Percentiles rank a stretch among this genome's conserved stretches.
These are phyloP conservation scores for Coracias cyanogaster DNA, from an alignment of 2,797 vertebrate species.

Conservation along the genomic window DNA sequence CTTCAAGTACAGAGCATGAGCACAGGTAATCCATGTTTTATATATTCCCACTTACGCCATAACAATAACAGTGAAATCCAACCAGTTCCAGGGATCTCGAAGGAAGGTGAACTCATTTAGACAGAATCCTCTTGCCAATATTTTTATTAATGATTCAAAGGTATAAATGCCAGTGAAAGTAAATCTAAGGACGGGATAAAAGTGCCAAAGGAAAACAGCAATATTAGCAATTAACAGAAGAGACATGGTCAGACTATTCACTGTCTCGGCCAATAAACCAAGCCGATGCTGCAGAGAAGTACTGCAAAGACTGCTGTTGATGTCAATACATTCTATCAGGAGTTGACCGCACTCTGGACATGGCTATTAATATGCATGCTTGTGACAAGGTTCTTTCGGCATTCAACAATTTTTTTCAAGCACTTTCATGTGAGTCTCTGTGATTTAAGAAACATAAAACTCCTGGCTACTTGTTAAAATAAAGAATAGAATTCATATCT, in stretches of 20 bases:
- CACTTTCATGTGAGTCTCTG: not conserved
- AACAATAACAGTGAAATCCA: conserved; percentile 92
- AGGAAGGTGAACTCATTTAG: conserved; percentile 91
- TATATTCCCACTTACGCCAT: conserved; percentile 88
- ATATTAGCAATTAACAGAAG: not conserved
- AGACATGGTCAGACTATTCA: not conserved
- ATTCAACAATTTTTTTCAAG: not conserved
- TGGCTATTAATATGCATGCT: accelerated
- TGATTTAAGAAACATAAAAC: not conserved
- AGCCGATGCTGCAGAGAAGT: not conserved
- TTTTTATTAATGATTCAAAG: conserved; percentile 93
- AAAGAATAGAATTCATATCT: not conserved
- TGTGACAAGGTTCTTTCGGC: accelerated
- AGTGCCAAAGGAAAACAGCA: not conserved
- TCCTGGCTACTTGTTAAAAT: not conserved
- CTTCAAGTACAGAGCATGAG: accelerated
- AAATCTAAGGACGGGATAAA: conserved; percentile 78
- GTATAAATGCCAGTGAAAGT: conserved; percentile 95
- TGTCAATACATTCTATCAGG: not conserved
- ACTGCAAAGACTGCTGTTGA: not conserved
- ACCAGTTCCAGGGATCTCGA: conserved; percentile 96
- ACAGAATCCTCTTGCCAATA: conserved; percentile 93
- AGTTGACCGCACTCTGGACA: not conserved
- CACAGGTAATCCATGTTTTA: not conserved
- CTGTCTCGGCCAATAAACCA: not conserved